Evolutionary conservation across 2,888 invertebrate species (phyloP).

Genomic region (Corbicula japonica): DNA sequence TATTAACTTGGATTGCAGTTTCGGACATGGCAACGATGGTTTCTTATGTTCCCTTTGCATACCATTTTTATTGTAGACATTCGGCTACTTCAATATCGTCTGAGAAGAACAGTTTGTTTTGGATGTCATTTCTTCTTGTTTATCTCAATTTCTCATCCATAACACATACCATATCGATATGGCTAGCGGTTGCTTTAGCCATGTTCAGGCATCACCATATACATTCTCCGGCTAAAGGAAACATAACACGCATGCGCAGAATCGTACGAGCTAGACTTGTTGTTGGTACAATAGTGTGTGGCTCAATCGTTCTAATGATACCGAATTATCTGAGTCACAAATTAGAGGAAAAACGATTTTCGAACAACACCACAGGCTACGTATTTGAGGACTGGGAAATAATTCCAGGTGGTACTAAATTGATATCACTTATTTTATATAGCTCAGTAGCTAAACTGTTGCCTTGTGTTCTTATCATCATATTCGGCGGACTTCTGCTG

Average conservation of each 20-base stretch:
- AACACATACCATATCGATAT: slow-evolving; percentile 96
- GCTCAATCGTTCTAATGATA: slow-evolving; percentile 93
- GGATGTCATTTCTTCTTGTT: slow-evolving; percentile 88
- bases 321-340: slow-evolving; percentile 94
- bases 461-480: slow-evolving; percentile 94
- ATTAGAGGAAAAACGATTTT: slow-evolving; percentile 86
- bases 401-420: slow-evolving; percentile 65
- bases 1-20: slow-evolving; percentile 93
- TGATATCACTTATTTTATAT: slow-evolving; percentile 94
- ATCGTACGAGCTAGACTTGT: slow-evolving; percentile 91
- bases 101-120: slow-evolving; percentile 81
- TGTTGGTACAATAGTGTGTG: slow-evolving; percentile 93
- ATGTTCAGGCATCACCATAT: slow-evolving; percentile 92
- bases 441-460: slow-evolving; percentile 96
- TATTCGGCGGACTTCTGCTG: slow-evolving; percentile 87
- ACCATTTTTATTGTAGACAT: slow-evolving; percentile 88
- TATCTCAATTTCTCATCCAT: slow-evolving; percentile 96
- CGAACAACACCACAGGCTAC: slow-evolving; percentile 63
- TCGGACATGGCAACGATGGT: slow-evolving; percentile 95
- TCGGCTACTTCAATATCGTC: slow-evolving; percentile 70
- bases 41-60: slow-evolving; percentile 95
- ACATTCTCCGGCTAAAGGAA: slow-evolving; percentile 93
- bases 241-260: slow-evolving; percentile 84
- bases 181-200: slow-evolving; percentile 95
- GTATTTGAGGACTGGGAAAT: slow-evolving; percentile 70